Base-by-base conservation (phyloP, 2,888 invertebrate genomes). In the Diarsia mendica region DNA sequence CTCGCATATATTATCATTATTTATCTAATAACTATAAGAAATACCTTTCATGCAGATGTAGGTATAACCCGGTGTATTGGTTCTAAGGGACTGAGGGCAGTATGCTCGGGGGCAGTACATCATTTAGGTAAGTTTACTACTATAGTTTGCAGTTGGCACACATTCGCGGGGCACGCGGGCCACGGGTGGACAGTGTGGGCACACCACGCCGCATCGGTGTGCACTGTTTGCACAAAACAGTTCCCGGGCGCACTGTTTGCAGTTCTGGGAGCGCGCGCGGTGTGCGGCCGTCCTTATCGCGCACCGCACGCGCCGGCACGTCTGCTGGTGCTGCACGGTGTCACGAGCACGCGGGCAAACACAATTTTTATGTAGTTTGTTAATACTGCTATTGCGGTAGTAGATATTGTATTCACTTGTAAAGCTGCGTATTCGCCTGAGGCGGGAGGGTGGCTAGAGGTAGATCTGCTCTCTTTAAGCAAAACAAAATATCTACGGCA, bases 381-480 rank as follows among this genome's bases (percentile, higher is more conserved):
- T 63, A 33, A 69, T 48, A 48, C 48, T 48, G 64, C 15, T 28
- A n/a, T 33, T 64, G 69, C n/a, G 48, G 11, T 53, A 53, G n/a
- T 46, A 33, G 15, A 46, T 39, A 11, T 33, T n/a, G 28, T 68
- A 46, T 20, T 15, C 46, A 33, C 51, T 51, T n/a, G 51, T n/a
- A n/a, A 46, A 28, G 28, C 28, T 46, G 28, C 10, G 15, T 46
- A 15, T 33, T 60, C 6, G 51, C 18, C 39, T 39, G 39, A 39
- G 39, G 39, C 39, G 39, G 39, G 39, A 39, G 39, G 39, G 5
- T 39, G 39, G 39, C 2, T 39, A 39, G 39, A 39, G 23, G 10
- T 51, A 49, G 20, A 51, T 20, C 3, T 20, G 20, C 51, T 9
- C 9, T 49, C 39, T 39, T 39, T 39, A 39, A 39, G 39, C 8